phyloP scores from a whole-genome alignment of 2,113 vertebrate genomes.

The Pitta sordida region DNA sequence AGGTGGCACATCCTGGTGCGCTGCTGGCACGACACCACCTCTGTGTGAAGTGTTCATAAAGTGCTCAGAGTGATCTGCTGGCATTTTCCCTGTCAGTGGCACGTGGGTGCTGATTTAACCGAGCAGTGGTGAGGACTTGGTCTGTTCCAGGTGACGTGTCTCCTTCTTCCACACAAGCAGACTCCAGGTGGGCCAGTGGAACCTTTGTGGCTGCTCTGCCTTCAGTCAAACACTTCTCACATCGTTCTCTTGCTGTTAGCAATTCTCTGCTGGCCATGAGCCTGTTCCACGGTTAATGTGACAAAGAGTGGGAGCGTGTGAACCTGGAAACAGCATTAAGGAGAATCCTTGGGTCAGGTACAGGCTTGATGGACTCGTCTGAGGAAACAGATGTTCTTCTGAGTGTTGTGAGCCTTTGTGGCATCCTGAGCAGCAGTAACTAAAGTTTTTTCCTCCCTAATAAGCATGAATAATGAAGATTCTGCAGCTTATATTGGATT shows the following conservation, averaged over 20 bases:
- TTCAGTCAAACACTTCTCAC: background rate
- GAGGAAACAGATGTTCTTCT: background rate
- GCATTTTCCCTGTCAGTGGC: background rate
- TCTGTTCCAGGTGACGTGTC: background rate
- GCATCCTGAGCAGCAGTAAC: background rate
- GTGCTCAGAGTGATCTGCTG: background rate
- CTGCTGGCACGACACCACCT: background rate
- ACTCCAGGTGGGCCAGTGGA: background rate
- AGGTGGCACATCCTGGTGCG: background rate
- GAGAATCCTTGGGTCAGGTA: background rate
- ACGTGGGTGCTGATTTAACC: background rate
- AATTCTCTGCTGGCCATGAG: background rate
- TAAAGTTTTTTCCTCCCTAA: background rate
- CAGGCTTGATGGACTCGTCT: background rate
- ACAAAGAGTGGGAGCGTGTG: background rate
- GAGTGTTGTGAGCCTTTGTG: background rate
- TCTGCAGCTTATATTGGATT: background rate
- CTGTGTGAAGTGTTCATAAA: background rate
- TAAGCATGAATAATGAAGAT: background rate
- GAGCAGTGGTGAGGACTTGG: background rate
- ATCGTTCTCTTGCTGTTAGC: accelerated
- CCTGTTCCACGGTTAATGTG: background rate
- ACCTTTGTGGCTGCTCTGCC: background rate
- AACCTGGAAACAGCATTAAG: background rate
- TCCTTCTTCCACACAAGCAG: background rate